Evolutionary conservation across 2,113 vertebrate genomes (phyloP), one percentile per base, ranked within the genome.

Genomic region (Epinephelus moara): DNA sequence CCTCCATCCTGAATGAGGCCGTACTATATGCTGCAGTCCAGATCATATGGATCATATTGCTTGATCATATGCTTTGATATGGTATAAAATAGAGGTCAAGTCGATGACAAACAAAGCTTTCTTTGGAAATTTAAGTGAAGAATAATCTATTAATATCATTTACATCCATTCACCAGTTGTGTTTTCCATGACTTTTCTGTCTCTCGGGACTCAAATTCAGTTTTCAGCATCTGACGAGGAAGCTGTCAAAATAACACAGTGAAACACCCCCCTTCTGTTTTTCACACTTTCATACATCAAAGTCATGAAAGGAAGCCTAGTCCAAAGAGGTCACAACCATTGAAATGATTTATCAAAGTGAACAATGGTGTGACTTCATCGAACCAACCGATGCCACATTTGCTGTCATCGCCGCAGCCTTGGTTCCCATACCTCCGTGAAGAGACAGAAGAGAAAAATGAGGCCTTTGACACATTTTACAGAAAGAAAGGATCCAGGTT

Each of bases 281-380:
- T 78, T 89, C 78, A 84, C 91, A 92, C 92, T 80, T 90, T 85
- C 88, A 91, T 82, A 84, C 89, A 89, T 94, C 90, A 92, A 92
- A 90, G 90, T 91, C 85, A 27, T 0, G 18, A 70, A 63, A 86
- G 91, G 89, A 93, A 91, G 83, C 81, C 23, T 21, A 30, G 80
- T 86, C 91, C 37, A 27, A 71, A 72, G 81, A 73, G 90, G 91
- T 88, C 88, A 89, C 60, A 68, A 33, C 70, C 88, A 89, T 86
- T 89, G 47, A 49, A 87, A 71, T 73, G 85, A 93, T 93, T 85
- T 88, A 81, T 82, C 91, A 90, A 81, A 53, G 76, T 84, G 93
- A 95, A 95, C 94, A 95, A 95, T 95, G 90, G 93, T 66, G 91
- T 87, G 92, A 95, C 91, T 92, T 85, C 84, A 87, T 78, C 33